Base-by-base conservation (phyloP, 2,797 vertebrate species). In the Semotilus atromaculatus region DNA sequence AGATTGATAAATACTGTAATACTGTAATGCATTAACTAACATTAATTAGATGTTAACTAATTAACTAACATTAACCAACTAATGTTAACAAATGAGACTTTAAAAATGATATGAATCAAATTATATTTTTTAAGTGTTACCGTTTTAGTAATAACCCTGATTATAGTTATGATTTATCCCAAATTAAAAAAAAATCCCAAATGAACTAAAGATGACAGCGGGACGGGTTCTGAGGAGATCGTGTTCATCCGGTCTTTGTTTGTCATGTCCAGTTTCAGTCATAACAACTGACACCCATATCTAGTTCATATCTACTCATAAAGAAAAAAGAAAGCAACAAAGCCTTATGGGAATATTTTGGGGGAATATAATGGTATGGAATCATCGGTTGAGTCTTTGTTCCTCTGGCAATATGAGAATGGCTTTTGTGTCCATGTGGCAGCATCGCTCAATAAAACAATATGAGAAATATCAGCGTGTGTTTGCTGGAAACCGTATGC, bases 361-460 rank as follows among this genome's bases (percentile, higher is more conserved):
- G 26, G 60, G 26, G 26, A 34, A 53, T 48, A 34, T 66, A 26
- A 21, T 55, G 7, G 31, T 70, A 58, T 36, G 53, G 18, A 29
- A 66, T n/a, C 34, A 43, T 16, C 26, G 53, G 1, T 7, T 11
- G 23, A 8, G 26, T 7, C 16, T 38, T 51, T 45, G 36, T 71
- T 80, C 18, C 23, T 85, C 45, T 58, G 45, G 60, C 31, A 53
- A 76, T 38, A 29, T 14, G 78, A 67, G 78, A 81, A 53, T 2
- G 9, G 3, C 40, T 66, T 71, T 73, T 67, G 31, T 66, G n/a
- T 66, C 43, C 2, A 3, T 64, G 40, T 14, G 66, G n/a, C 48
- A 40, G 38, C 7, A 10, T 38, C 18, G 5, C 23, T 21, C 78
- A 68, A 40, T 67, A 40, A 23, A 9, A 81, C 45, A 55, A 45